Base-by-base conservation (phyloP, 1,140 invertebrate genomes). In the Leptinotarsa defecta region DNA sequence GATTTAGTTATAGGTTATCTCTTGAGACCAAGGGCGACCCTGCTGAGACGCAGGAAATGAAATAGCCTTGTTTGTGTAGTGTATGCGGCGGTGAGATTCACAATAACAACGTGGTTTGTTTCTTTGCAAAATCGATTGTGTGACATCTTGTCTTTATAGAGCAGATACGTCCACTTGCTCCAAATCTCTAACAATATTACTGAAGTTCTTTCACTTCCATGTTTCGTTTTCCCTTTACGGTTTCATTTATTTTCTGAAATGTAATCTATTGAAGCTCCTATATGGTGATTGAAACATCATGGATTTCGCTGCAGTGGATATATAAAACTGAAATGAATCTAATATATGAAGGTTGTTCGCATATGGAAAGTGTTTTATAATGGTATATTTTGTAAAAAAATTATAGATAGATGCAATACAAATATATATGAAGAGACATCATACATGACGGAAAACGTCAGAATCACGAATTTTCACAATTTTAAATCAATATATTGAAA, bases 131-230 rank as follows among this genome's bases (percentile, higher is more conserved):
- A 82, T 82, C 81, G 81, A 82, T 82, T 80, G 80, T 79, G 81
- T 81, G 81, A 82, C 81, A 82, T 82, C 80, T 82, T 82, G 81
- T 79, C 78, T 82, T 82, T 82, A 82, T 82, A 79, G 77, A 74
- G 75, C 79, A 80, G 65, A 76, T 77, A 79, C 77, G 79, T 78
- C 72, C 72, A 77, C 75, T 77, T 77, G 68, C 76, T 72, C 79
- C 76, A 69, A 74, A 80, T 80, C 65, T 80, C 75, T 75, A 74
- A 76, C 76, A 72, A 80, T 82, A 82, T 82, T 80, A 79, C 81
- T 76, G 81, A 82, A 80, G 79, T 79, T 80, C 78, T 73, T 73
- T 69, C 72, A 34, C 75, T 68, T 70, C 71, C 52, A 43, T 34
- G 61, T 68, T 64, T 76, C 61, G 70, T 62, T 74, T 76, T 78